Evolutionary conservation across 2,797 vertebrate species (phyloP).

Genomic region (Megalops cyprinoides): DNA sequence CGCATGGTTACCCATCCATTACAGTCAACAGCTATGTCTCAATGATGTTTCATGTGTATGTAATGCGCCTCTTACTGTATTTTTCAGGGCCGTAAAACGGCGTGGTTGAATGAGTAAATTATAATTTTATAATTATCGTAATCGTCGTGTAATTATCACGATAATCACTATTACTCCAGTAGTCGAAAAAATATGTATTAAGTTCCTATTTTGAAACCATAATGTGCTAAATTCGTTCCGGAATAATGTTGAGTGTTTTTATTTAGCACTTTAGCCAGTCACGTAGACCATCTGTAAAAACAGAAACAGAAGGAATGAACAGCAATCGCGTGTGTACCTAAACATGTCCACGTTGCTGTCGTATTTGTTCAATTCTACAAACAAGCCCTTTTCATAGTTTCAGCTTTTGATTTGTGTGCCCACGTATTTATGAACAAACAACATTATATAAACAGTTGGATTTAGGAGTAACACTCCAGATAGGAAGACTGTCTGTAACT

Average conservation of each 20-base stretch:
- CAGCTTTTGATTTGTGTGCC: neutral
- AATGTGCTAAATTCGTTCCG: no score
- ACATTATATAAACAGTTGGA: neutral
- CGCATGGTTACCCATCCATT: constrained; percentile 2
- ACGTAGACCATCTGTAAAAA: constrained; percentile 3
- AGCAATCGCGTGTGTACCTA: neutral
- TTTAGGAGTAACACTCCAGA: neutral
- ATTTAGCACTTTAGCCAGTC: neutral
- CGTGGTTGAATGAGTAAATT: neutral
- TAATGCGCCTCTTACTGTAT: neutral
- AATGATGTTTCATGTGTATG: neutral
- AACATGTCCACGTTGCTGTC: neutral
- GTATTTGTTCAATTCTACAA: neutral
- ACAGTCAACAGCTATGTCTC: constrained; percentile 3
- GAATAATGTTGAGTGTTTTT: neutral
- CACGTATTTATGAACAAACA: neutral
- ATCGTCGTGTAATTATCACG: neutral
- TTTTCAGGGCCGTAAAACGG: neutral
- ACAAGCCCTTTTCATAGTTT: neutral
- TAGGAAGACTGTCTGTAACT: neutral
- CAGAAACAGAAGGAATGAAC: neutral
- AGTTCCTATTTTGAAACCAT: no score
- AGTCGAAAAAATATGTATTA: neutral
- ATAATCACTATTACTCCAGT: neutral
- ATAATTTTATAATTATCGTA: neutral